A percentile compares a stretch with the other conserved stretches of the same genome.
Evolutionary conservation across 2,113 vertebrate species (phyloP).

Genomic region (Aegithalos caudatus): DNA sequence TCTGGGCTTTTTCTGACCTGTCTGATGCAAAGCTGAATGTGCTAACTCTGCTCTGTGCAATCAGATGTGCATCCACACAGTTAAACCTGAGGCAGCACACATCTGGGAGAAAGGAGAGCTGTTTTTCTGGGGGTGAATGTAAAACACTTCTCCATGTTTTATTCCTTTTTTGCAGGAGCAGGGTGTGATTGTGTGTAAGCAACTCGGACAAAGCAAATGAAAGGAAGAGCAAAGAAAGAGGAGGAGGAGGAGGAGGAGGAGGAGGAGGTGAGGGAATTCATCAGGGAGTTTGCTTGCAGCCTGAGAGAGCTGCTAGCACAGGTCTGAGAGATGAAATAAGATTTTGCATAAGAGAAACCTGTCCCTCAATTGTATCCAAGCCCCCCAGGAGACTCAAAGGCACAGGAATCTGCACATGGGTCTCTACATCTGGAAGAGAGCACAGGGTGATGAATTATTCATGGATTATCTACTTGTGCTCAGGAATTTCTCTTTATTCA

Average conservation of each 20-base stretch:
- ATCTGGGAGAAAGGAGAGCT: background rate
- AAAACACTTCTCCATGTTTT: background rate
- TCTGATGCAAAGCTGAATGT: background rate
- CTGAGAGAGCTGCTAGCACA: background rate
- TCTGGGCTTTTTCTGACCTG: background rate
- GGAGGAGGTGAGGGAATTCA: background rate
- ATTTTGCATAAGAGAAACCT: background rate
- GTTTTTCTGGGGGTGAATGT: background rate
- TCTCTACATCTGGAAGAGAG: conserved; percentile 63
- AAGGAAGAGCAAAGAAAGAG: conserved; percentile 3
- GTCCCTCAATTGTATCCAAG: background rate
- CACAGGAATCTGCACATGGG: background rate
- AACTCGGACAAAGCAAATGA: background rate
- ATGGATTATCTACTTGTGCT: conserved; percentile 34
- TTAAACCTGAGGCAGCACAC: background rate
- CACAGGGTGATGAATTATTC: conserved; percentile 59
- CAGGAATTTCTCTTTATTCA: conserved; percentile 61
- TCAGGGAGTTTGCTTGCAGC: background rate
- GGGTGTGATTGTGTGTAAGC: background rate
- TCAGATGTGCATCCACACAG: background rate
- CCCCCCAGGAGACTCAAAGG: conserved; percentile 14
- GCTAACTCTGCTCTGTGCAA: background rate
- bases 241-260: too few species aligned
- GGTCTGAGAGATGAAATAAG: background rate
- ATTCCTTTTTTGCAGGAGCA: background rate